A percentile compares a stretch with the other conserved stretches of the same genome.
Evolutionary conservation across 1,140 invertebrate genomes (phyloP).

Genomic region (Zaprionus vittiger): DNA sequence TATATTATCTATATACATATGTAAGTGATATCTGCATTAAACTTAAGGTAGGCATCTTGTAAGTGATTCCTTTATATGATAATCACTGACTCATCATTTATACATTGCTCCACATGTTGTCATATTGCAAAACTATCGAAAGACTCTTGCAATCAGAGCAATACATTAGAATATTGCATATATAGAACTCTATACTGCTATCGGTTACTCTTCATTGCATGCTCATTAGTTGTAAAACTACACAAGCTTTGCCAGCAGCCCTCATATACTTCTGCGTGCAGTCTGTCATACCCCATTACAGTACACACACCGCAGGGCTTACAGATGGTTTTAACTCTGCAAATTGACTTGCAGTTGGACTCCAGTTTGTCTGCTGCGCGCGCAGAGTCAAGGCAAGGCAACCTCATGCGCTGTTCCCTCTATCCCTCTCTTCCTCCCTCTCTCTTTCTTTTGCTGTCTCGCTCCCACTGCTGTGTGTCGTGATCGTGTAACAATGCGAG

Average conservation of each 20-base stretch:
- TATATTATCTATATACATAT: too few species aligned
- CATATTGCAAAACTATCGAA: too few species aligned
- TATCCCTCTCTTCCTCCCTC: neutral
- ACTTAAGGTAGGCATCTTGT: too few species aligned
- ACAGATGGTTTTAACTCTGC: conserved; percentile 17
- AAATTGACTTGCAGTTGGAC: conserved; percentile 34
- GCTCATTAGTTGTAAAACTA: neutral
- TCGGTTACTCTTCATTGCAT: neutral
- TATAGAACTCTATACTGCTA: neutral
- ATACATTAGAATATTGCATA: too few species aligned
- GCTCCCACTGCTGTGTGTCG: conserved; percentile 20
- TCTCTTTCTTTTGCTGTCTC: neutral
- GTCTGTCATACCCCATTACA: conserved; percentile 8
- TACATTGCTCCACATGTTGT: too few species aligned
- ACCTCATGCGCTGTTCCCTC: neutral
- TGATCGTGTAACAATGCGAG: conserved; percentile 82
- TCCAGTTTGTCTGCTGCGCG: conserved; percentile 42
- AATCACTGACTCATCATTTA: too few species aligned
- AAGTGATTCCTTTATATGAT: too few species aligned
- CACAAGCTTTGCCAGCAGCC: neutral
- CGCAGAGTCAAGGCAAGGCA: conserved; percentile 25
- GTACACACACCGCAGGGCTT: conserved; percentile 1
- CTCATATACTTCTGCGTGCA: neutral
- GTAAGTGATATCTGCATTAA: too few species aligned
- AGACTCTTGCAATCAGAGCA: too few species aligned